phyloP scores from a whole-genome alignment of 2,888 invertebrate genomes.

The Abrostola tripartita region DNA sequence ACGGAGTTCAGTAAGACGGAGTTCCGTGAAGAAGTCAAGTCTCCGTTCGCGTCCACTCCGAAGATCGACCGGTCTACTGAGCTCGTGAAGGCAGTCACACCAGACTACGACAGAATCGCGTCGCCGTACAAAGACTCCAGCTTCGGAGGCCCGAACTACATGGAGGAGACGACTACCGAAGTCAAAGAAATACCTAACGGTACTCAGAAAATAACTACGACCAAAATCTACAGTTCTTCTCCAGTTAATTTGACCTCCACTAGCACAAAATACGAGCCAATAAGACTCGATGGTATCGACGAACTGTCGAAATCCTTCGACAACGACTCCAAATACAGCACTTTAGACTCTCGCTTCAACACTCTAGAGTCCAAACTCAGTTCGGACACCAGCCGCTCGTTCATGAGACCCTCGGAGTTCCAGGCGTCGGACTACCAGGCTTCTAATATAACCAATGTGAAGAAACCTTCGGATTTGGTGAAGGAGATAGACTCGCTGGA shows the following conservation, averaged over 20 bases:
- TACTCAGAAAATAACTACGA: conserved; percentile 87
- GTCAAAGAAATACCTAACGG: conserved; percentile 88
- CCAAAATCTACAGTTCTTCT: conserved; percentile 88
- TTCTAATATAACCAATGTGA: conserved; percentile 71
- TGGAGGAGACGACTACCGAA: conserved; percentile 86
- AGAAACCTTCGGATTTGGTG: conserved; percentile 76
- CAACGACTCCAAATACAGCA: conserved; percentile 84
- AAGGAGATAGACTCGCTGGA: conserved; percentile 89
- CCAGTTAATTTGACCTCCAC: conserved; percentile 86
- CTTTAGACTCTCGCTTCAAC: conserved; percentile 82
- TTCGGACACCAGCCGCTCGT: conserved; percentile 84
- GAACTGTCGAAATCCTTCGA: conserved; percentile 86
- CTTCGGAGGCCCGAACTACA: conserved; percentile 82
- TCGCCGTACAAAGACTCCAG: conserved; percentile 81
- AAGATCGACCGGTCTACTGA: conserved; percentile 77
- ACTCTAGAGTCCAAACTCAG: conserved; percentile 83
- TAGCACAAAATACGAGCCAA: conserved; percentile 83
- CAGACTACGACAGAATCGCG: conserved; percentile 80
- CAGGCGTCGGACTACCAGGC: conserved; percentile 77
- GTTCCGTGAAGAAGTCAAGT: conserved; percentile 75
- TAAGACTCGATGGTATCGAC: conserved; percentile 84
- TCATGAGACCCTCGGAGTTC: conserved; percentile 86
- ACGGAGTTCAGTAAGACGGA: conserved; percentile 77
- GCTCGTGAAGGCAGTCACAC: conserved; percentile 78
- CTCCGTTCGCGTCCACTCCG: conserved; percentile 81